Evolutionary conservation across 2,888 invertebrate genomes (phyloP), one percentile per base, ranked within the genome.

Genomic region (Machimus rusticus): DNA sequence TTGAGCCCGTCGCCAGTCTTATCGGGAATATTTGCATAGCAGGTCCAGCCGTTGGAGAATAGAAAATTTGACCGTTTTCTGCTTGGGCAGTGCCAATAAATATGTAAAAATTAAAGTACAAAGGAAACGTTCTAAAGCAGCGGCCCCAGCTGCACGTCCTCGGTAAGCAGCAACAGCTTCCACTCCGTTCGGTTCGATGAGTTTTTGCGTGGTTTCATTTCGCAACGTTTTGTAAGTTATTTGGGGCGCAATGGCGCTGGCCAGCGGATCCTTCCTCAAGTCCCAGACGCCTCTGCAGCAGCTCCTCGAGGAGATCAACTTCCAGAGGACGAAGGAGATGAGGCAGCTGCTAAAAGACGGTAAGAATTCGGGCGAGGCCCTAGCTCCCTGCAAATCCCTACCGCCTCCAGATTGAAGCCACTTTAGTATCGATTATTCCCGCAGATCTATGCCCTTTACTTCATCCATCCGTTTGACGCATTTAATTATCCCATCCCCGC

Each of bases 281-380:
- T 91, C 92, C 37, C 93, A 92, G 88, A 96, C 96, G 43, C 95
- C 96, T 92, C 93, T 98, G 90, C 97, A 98, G 91, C 97, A 97
- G 91, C 94, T 98, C 87, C 93, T 98, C 88, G 97, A 98, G 91
- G 98, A 98, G 93, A 98, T 98, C 89, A 97, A 97, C 93, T 98
- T 98, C 91, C 98, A 98, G 92, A 94, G 98, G 89, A 97, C 97
- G 86, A 98, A 98, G 93, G 98, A 98, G 93, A 96, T 97, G 95
- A 94, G 97, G 79, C 97, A 97, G 92, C 93, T 97, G 90, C 94
- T 97, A 90, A 97, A 97, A 93, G 97, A 97, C 94, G 97, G 97
- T 97, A 92, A 91, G 92, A 14, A 51, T 51, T 16, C n/a, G 51
- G 51, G 6, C n/a, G 51, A 51, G 51, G 51, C n/a, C 90, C 85